Percentiles rank a stretch among this genome's conserved stretches.
Conservation (phyloP, 1,140 invertebrate species). For the Augochlora pura region DNA sequence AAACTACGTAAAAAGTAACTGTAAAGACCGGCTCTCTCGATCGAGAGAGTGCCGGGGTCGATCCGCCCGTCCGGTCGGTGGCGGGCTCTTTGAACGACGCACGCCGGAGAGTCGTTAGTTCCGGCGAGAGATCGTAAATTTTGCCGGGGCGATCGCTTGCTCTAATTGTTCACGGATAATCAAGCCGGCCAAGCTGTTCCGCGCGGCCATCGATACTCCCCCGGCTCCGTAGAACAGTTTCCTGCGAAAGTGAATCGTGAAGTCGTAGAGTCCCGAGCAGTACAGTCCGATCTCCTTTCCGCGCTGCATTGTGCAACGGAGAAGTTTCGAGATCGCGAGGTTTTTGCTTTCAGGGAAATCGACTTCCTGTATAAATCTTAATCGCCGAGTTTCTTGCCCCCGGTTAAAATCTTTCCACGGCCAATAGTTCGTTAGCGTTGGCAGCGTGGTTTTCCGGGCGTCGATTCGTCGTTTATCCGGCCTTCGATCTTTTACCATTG, state of each 20-base stretch:
- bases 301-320: neutral
- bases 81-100: slow-evolving; percentile 54
- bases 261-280: neutral
- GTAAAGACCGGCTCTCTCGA: slow-evolving; percentile 18
- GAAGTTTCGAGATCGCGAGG: neutral
- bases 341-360: no score
- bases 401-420: no score
- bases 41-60: neutral
- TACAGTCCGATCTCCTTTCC: no score
- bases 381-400: no score
- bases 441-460: no score
- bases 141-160: slow-evolving; percentile 1
- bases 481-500: no score
- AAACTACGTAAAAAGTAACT: slow-evolving; percentile 57
- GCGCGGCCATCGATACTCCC: slow-evolving; percentile 1
- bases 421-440: no score
- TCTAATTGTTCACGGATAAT: slow-evolving; percentile 57
- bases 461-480: no score
- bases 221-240: neutral
- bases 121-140: slow-evolving; percentile 37
- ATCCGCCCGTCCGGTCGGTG: slow-evolving; percentile 50
- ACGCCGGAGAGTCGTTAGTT: slow-evolving; percentile 59
- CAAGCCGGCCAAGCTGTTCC: slow-evolving; percentile 33
- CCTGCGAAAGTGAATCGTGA: slow-evolving; percentile 40
- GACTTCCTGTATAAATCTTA: no score